These are phyloP conservation scores for Peromyscus eremicus DNA, from an alignment of 2,797 vertebrate species.

Conservation along the genomic window DNA sequence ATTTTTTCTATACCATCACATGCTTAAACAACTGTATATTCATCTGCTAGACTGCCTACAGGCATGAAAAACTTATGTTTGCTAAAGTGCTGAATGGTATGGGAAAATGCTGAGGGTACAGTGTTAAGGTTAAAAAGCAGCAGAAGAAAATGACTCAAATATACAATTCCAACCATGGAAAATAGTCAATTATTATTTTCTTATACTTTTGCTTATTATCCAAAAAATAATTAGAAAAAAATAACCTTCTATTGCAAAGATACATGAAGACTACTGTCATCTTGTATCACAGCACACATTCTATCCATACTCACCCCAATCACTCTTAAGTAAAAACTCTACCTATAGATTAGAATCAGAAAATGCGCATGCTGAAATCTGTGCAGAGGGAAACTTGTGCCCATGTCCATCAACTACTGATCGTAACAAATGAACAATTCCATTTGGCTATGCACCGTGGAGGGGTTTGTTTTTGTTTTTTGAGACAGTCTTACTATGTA, in stretches of 20 bases:
- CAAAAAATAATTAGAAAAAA: slow-evolving; percentile 24
- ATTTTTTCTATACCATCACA: background rate
- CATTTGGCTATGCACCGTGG: background rate
- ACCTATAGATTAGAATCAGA: background rate
- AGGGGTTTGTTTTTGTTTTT: background rate
- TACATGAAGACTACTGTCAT: background rate
- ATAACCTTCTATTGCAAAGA: background rate
- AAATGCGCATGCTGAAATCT: background rate
- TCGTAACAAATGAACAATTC: background rate
- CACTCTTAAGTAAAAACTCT: slow-evolving; percentile 25
- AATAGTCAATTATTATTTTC: slow-evolving; percentile 5
- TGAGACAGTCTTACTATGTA: background rate
- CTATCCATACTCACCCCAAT: background rate
- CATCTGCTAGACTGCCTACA: background rate
- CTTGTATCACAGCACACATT: background rate
- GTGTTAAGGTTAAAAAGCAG: background rate
- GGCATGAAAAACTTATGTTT: background rate
- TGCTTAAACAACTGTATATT: background rate
- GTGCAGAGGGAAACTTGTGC: background rate
- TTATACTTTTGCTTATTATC: slow-evolving; percentile 50
- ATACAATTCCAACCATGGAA: slow-evolving; percentile 27
- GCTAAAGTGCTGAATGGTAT: background rate
- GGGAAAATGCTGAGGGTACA: slow-evolving; percentile 10
- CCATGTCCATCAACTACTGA: background rate
- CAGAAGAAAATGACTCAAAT: slow-evolving; percentile 57